Evolutionary conservation across 2,797 vertebrate species (phyloP).

Genomic region (Acanthiza pusilla): DNA sequence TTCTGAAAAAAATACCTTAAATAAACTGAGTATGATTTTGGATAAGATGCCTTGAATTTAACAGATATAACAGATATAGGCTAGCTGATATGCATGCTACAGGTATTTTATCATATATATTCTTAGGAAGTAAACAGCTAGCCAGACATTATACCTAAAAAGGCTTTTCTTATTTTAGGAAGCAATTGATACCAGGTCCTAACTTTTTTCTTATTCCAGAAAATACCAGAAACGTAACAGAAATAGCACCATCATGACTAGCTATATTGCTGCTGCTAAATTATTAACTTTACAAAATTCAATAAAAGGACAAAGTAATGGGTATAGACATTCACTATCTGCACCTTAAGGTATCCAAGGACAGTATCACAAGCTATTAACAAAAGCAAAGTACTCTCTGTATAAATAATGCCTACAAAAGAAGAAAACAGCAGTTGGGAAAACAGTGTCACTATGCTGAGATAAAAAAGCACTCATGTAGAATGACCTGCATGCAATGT

Average conservation of each 20-base stretch:
- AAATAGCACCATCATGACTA: not conserved
- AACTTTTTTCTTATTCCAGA: not conserved
- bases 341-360: not conserved
- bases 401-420: not conserved
- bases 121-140: not conserved
- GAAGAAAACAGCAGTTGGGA: not conserved
- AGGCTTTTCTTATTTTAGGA: not conserved
- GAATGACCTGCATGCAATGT: not conserved
- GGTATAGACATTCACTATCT: not conserved
- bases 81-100: not conserved
- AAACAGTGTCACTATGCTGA: not conserved
- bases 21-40: not conserved
- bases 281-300: not conserved
- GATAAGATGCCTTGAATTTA: not conserved
- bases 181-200: not conserved
- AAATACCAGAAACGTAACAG: not conserved
- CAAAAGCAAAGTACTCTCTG: not conserved
- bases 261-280: not conserved
- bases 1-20: not conserved
- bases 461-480: not conserved
- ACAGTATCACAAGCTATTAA: not conserved
- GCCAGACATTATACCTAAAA: not conserved
- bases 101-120: not conserved
- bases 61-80: not conserved
- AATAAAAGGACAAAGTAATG: not conserved